Percentiles rank a stretch among this genome's conserved stretches.
phyloP scores from a whole-genome alignment of 2,888 invertebrate species.

The Oxyteleia sp. region DNA sequence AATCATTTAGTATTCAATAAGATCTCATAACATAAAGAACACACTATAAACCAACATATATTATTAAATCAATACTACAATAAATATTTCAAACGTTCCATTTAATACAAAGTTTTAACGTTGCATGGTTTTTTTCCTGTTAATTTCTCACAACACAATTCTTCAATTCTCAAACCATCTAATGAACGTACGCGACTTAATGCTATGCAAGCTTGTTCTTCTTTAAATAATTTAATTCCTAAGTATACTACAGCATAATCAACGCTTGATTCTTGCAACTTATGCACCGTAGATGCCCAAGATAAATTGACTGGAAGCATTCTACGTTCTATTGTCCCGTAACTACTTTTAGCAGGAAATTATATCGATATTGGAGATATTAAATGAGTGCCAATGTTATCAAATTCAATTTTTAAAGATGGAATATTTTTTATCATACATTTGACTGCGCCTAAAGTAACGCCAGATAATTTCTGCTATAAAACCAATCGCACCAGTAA shows the following conservation, averaged over 20 bases:
- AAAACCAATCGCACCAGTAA: conserved; percentile 25
- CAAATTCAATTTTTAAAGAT: not conserved
- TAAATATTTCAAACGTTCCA: too few species aligned
- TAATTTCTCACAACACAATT: too few species aligned
- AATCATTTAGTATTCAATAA: too few species aligned
- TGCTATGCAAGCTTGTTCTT: conserved; percentile 22
- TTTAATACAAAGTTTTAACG: too few species aligned
- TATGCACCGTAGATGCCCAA: conserved; percentile 36
- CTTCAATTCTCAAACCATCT: too few species aligned
- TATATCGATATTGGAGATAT: conserved; percentile 19
- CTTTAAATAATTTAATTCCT: conserved; percentile 14
- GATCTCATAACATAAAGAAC: too few species aligned
- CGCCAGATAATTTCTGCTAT: conserved; percentile 29
- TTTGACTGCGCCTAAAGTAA: not conserved
- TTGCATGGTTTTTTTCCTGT: too few species aligned
- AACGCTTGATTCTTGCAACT: conserved; percentile 41
- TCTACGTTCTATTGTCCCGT: conserved; percentile 30
- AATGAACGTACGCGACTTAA: too few species aligned
- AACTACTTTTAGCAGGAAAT: conserved; percentile 29
- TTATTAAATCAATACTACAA: too few species aligned
- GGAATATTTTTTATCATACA: conserved; percentile 8
- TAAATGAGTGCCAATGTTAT: not conserved
- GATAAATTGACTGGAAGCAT: conserved; percentile 15
- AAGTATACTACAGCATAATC: conserved; percentile 31
- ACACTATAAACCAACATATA: too few species aligned